phyloP scores from a whole-genome alignment of 2,113 vertebrate genomes.

The Zosterops lateralis region DNA sequence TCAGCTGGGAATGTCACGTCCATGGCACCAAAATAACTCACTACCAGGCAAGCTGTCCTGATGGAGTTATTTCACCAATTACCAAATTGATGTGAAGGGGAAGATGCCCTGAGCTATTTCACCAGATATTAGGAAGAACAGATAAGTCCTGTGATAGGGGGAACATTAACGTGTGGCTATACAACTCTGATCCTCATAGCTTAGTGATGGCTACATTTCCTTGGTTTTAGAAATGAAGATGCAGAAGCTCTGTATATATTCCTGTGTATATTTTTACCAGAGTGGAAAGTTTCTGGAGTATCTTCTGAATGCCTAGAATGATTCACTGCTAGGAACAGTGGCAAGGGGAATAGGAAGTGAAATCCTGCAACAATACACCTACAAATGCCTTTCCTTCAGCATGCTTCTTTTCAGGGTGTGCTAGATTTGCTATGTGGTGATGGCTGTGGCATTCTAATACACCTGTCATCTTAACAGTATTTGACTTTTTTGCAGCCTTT shows the following conservation, averaged over 20 bases:
- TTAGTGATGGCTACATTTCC: not conserved
- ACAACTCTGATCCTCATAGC: not conserved
- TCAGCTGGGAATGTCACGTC: not conserved
- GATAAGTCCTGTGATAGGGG: not conserved
- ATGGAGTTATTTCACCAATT: not conserved
- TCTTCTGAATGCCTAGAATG: not conserved
- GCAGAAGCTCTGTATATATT: not conserved
- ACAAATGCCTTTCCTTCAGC: not conserved
- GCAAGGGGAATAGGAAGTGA: not conserved
- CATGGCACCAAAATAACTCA: not conserved
- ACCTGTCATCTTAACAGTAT: not conserved
- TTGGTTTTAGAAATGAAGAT: not conserved
- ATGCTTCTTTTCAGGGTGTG: not conserved
- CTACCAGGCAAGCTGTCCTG: not conserved
- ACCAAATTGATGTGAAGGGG: not conserved
- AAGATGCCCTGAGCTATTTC: not conserved
- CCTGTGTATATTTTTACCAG: not conserved
- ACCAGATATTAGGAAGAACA: not conserved
- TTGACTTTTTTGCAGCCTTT: not conserved
- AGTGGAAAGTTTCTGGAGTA: not conserved
- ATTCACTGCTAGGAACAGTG: not conserved
- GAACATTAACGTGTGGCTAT: fast-evolving
- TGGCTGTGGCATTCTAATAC: not conserved
- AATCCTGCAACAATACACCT: not conserved
- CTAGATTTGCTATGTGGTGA: not conserved